Conservation (phyloP, 2,113 vertebrate genomes). For the Heterotilapia buettikoferi region DNA sequence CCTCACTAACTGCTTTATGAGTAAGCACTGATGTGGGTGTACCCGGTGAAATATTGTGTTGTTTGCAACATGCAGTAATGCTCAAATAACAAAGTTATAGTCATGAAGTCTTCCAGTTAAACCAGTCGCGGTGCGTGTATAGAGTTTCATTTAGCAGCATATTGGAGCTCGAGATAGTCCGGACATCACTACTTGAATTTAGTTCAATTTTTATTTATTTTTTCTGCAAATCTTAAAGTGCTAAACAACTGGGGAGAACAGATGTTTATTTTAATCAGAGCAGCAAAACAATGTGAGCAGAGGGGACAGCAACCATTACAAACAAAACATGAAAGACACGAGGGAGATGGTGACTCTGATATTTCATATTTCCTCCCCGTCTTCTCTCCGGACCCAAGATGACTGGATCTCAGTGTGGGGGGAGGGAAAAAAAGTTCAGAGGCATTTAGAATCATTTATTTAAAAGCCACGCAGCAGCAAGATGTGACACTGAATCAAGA, state of each 20-base stretch:
- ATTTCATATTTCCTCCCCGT: background rate
- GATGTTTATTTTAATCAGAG: background rate
- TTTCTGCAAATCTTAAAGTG: too few relatives aligned
- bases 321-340: background rate
- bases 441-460: background rate
- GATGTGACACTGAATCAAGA: background rate
- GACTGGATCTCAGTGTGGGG: background rate
- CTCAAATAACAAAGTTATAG: background rate
- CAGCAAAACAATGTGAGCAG: background rate
- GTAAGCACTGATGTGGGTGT: background rate
- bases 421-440: accelerated
- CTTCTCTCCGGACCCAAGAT: background rate
- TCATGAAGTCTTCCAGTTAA: background rate
- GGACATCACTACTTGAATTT: background rate
- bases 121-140: background rate
- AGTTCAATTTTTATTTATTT: background rate
- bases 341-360: background rate
- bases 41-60: background rate
- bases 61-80: background rate
- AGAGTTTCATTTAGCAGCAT: background rate
- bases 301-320: background rate
- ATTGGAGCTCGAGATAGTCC: background rate
- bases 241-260: background rate
- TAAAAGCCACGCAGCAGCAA: background rate
- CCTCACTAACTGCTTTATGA: background rate